Conservation (phyloP, 2,797 vertebrate genomes). For the Babyrousa celebensis region DNA sequence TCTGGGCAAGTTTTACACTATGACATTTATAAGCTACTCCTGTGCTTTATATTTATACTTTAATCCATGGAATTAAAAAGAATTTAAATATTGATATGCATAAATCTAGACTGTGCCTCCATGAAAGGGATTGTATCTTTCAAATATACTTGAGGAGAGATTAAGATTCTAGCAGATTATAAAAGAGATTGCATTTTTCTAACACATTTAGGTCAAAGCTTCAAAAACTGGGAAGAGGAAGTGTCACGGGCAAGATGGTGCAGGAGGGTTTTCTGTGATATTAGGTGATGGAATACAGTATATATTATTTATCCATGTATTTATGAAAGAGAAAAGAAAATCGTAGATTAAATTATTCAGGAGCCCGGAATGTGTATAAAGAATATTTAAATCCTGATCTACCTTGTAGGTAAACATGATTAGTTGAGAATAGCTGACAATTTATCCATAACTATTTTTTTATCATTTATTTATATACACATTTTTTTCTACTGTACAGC, state of each 20-base stretch:
- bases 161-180: slow-evolving; percentile 56
- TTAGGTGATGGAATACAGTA: background rate
- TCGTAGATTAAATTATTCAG: slow-evolving; percentile 69
- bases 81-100: slow-evolving; percentile 62
- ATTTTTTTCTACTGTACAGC: too few relatives aligned
- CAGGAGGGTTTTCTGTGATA: background rate
- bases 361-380: slow-evolving; percentile 55
- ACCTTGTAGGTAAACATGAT: slow-evolving; percentile 40
- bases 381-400: slow-evolving; percentile 34
- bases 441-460: background rate
- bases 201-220: slow-evolving; percentile 13
- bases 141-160: slow-evolving; percentile 33
- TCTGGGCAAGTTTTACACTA: slow-evolving; percentile 19
- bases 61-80: slow-evolving; percentile 55
- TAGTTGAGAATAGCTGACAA: slow-evolving; percentile 48
- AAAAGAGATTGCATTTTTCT: slow-evolving; percentile 5
- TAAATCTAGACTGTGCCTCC: slow-evolving; percentile 34
- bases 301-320: slow-evolving; percentile 48
- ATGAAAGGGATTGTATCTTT: slow-evolving; percentile 6
- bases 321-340: slow-evolving; percentile 71
- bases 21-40: slow-evolving; percentile 10
- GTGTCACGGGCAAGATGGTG: background rate
- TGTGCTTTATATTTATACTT: slow-evolving; percentile 42
- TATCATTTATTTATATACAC: too few relatives aligned
- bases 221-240: slow-evolving; percentile 3